A percentile compares a stretch with the other conserved stretches of the same genome.
Conservation (phyloP, 1,140 invertebrate species). For the Ostrea denselamellosa region DNA sequence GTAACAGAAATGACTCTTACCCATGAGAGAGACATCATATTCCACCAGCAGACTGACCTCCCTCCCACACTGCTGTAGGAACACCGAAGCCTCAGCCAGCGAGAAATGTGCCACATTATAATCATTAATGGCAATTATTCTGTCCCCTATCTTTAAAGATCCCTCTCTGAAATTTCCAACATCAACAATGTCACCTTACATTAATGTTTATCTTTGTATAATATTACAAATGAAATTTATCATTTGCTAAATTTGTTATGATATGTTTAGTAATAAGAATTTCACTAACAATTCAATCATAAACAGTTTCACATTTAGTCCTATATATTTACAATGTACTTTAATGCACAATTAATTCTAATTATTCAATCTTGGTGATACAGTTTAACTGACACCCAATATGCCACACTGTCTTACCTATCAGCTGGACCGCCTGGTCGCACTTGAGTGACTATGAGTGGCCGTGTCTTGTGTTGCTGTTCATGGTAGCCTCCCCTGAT, state of each 20-base stretch:
- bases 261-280: too few relatives aligned
- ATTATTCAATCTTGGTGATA: neutral
- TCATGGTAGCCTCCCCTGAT: constrained; percentile 88
- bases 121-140: constrained; percentile 92
- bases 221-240: too few relatives aligned
- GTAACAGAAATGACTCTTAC: constrained; percentile 68
- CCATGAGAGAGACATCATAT: constrained; percentile 91
- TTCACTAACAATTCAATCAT: too few relatives aligned
- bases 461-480: constrained; percentile 82
- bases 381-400: neutral
- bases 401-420: constrained; percentile 79
- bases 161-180: constrained; percentile 81
- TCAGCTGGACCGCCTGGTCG: constrained; percentile 93
- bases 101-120: constrained; percentile 80
- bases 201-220: too few relatives aligned
- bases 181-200: too few relatives aligned
- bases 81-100: constrained; percentile 80
- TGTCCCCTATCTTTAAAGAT: constrained; percentile 88
- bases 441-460: constrained; percentile 93
- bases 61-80: constrained; percentile 77
- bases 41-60: constrained; percentile 84
- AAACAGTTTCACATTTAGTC: too few relatives aligned
- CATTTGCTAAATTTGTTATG: too few relatives aligned
- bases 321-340: too few relatives aligned
- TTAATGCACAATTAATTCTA: too few relatives aligned